phyloP scores from a whole-genome alignment of 2,113 vertebrate species.

The Electrona antarctica region DNA sequence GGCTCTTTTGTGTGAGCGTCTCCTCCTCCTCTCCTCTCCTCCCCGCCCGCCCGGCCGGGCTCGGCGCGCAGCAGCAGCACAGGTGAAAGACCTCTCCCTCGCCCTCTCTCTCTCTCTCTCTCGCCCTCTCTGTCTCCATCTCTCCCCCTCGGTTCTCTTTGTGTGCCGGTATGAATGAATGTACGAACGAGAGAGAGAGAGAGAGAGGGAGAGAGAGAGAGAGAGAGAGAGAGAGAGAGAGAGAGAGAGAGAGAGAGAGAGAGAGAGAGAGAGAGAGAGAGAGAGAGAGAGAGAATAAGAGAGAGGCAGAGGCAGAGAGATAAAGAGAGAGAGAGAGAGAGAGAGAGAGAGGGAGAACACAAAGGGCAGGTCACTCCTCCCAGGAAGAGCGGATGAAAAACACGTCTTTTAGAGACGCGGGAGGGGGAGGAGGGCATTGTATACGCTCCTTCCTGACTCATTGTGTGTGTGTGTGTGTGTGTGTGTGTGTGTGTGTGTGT shows the following conservation, averaged over 20 bases:
- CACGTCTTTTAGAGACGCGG: conserved; percentile 73
- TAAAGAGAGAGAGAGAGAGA: conserved; percentile 75
- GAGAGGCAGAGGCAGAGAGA: conserved; percentile 52
- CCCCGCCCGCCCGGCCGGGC: conserved; percentile 29
- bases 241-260: conserved; percentile 61
- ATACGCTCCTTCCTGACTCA: conserved; percentile 76
- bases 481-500: conserved; percentile 27
- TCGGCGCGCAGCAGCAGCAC: conserved; percentile 37
- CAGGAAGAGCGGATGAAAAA: conserved; percentile 77
- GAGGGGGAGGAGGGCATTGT: conserved; percentile 78
- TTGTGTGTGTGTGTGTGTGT: conserved; percentile 57
- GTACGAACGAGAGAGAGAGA: conserved; percentile 59
- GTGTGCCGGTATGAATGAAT: conserved; percentile 31
- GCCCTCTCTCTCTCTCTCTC: conserved; percentile 71
- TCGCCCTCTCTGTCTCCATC: conserved; percentile 61
- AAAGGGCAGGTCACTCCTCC: conserved; percentile 77
- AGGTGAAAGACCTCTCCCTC: conserved; percentile 77
- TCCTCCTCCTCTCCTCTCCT: conserved; percentile 28
- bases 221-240: conserved; percentile 70
- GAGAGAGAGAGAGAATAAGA: conserved; percentile 57
- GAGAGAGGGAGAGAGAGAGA: not conserved
- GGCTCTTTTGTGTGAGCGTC: not conserved
- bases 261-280: conserved; percentile 20
- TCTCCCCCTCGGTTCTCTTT: conserved; percentile 56
- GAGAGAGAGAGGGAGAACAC: conserved; percentile 58